Evolutionary conservation across 35 echinoderm and acorn worm genomes (phyloP), one percentile per base, ranked within the genome.

Genomic region (Lytechinus variegatus): DNA sequence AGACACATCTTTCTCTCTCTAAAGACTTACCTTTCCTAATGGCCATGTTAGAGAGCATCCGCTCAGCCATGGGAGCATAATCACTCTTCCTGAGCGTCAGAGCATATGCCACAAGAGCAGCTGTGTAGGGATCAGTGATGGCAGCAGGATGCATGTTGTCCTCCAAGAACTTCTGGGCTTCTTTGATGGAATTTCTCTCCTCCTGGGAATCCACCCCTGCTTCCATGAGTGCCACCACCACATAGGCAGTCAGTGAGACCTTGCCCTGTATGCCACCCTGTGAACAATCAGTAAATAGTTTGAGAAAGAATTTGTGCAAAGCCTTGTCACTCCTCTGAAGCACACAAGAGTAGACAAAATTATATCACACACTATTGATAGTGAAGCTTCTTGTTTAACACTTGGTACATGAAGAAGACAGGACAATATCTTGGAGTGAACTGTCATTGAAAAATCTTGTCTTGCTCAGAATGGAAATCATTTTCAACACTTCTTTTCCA

Each of bases 231-330:
- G 98, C 96, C 44, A 99, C 96, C 10, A 98, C 72, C 4, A 99
- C 98, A 95, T 99, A 99, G 72, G 97, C 98, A 24, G 98, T 99
- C 54, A 99, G 97, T 19, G 98, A 97, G 3, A 97, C 94, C 27
- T 95, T 95, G 79, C 98, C 97, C 92, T 97, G 96, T 6, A 99
- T 92, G 54, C 98, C 98, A 94, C 98, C 98, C 98, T 99, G 87
- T 89, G 19, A 96, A 66, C 10, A 24, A 79, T 79, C 66, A 79
- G n/a, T 21, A 72, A 79, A 79, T 79, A 58, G 12, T 79, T 79
- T 24, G 19, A n/a, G n/a, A 79, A 44, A 44, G 33, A 44, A 44
- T 44, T 44, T 2, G 33, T 44, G 2, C 33, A 44, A 44, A 44
- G 33, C 33, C 33, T 44, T 44, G 33, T 44, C 33, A 44, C 33